These are phyloP conservation scores for Herminia tarsipennalis DNA, from an alignment of 2,888 invertebrate genomes.

Conservation along the genomic window DNA sequence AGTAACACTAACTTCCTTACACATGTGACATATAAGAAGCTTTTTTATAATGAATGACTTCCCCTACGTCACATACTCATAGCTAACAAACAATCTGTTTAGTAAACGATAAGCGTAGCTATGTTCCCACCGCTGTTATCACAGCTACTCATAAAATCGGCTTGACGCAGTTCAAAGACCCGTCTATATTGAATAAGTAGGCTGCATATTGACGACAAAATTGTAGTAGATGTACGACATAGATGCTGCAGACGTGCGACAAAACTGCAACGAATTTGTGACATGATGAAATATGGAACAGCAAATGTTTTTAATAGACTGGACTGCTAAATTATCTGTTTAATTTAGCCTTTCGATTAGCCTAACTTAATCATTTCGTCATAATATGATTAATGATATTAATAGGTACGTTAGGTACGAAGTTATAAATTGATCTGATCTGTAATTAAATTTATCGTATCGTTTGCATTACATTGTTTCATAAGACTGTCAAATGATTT, in stretches of 20 bases:
- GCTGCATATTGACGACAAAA: not conserved
- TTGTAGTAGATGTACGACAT: not conserved
- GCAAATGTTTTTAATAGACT: not conserved
- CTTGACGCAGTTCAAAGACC: conserved; percentile 21
- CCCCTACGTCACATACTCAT: conserved; percentile 4
- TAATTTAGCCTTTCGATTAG: not conserved
- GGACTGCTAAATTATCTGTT: not conserved
- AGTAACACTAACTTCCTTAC: not conserved
- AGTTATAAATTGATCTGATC: too few species aligned
- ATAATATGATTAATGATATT: too few species aligned
- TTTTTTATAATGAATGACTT: conserved; percentile 9
- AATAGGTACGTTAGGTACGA: too few species aligned
- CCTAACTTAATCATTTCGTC: too few species aligned
- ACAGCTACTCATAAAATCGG: conserved; percentile 31
- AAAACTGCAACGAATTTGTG: too few species aligned
- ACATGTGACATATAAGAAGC: not conserved
- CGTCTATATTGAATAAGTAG: conserved; percentile 4
- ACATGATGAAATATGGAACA: too few species aligned
- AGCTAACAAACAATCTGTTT: conserved; percentile 12
- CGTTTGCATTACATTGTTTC: too few species aligned
- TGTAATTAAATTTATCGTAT: too few species aligned
- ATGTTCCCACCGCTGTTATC: conserved; percentile 43
- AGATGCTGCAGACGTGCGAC: not conserved
- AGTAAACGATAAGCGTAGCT: conserved; percentile 11
- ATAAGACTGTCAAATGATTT: too few species aligned